Percentiles rank a stretch among this genome's conserved stretches.
phyloP scores from a whole-genome alignment of 2,113 vertebrate species.

The Poicephalus gulielmi region DNA sequence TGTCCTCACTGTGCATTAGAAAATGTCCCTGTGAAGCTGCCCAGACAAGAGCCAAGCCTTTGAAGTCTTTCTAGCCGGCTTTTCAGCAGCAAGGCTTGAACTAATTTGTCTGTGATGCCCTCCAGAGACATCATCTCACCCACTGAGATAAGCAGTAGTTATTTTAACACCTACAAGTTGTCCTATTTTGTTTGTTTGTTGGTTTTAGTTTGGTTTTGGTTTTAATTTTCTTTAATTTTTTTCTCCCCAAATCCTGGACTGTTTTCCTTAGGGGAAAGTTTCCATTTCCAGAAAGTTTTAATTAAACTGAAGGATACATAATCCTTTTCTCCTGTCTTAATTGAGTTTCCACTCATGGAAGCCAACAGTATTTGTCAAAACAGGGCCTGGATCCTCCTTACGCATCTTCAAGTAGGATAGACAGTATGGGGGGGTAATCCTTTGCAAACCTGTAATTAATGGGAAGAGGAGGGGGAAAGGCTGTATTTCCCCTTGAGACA shows the following conservation, averaged over 20 bases:
- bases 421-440: background rate
- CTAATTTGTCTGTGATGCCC: background rate
- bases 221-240: background rate
- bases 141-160: background rate
- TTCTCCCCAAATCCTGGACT: background rate
- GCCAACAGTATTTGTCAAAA: background rate
- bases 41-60: background rate
- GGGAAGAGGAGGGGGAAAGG: background rate
- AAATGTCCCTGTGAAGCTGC: fast-evolving
- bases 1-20: background rate
- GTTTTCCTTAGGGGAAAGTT: background rate
- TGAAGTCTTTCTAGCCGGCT: background rate
- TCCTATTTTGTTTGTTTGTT: background rate
- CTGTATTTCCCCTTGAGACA: background rate
- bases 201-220: background rate
- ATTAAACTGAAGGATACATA: background rate
- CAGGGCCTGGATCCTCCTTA: background rate
- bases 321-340: background rate
- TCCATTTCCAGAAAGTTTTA: background rate
- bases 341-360: background rate
- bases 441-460: background rate
- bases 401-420: fast-evolving
- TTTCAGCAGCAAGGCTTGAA: background rate
- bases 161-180: background rate
- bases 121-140: background rate